Evolutionary conservation across 2,888 invertebrate species (phyloP), one percentile per base, ranked within the genome.

Genomic region (Patella pellucida): DNA sequence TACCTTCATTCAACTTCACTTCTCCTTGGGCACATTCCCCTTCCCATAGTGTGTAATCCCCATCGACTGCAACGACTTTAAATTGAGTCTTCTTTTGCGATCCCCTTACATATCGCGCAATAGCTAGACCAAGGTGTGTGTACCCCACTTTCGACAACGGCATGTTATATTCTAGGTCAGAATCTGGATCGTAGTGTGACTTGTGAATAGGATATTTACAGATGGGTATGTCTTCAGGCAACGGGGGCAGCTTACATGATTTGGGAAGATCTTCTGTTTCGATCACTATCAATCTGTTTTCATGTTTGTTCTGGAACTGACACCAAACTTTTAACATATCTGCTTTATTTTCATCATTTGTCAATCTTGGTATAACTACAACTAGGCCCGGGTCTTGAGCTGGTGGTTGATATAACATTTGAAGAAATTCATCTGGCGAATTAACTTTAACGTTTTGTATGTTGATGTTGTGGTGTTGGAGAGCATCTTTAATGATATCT

Each of bases 31-130:
- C 62, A 23, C 62, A 62, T 62, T 62, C 62, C 0, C 62, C 62
- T 23, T 62, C 19, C 62, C 62, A 62, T 62, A 62, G 12, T 19
- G 62, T 62, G 23, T 62, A 62, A 62, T 62, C 62, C 14, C 62
- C 62, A 62, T 62, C 62, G 19, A 62, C 62, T 62, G 62, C 62
- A 23, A 62, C 23, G 23, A 62, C 62, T 62, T 62, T 62, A 62
- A 15, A 62, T 11, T 23, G 19, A 3, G 19, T 23, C 23, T 62
- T 62, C 62, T 62, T 12, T 11, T 12, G 19, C 19, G 11, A 19
- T 62, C 23, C 23, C 11, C 62, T 62, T 9, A 62, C 23, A 14
- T 23, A 23, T 62, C 62, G 19, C 14, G 62, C 62, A 9, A 62
- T 14, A 2, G 4, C 23, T 14, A 62, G 23, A 23, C 19, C 62